Evolutionary conservation across 2,797 vertebrate genomes (phyloP).

Genomic region (Cottoperca gobio): DNA sequence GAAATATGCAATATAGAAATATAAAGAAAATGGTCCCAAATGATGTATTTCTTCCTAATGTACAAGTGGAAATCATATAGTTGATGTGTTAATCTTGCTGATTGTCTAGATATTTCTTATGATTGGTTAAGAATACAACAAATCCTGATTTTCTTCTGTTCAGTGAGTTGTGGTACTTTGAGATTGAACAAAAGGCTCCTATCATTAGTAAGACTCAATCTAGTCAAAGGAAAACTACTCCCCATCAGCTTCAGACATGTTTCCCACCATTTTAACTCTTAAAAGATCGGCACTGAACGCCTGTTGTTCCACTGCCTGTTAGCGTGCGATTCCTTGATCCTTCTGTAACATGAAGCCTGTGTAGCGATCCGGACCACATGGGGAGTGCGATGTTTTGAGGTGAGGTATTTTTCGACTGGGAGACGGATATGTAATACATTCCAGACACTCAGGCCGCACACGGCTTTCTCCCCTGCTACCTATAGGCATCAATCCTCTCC

Average conservation of each 20-base stretch:
- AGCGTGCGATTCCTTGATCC: constrained; percentile 81
- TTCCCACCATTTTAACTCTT: constrained; percentile 44
- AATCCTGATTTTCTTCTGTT: background rate
- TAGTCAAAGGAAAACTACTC: constrained; percentile 35
- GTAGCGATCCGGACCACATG: constrained; percentile 79
- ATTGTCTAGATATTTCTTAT: background rate
- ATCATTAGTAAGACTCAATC: background rate
- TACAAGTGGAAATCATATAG: background rate
- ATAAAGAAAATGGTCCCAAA: background rate
- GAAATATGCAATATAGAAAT: background rate
- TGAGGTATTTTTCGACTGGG: constrained; percentile 79
- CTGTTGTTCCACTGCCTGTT: constrained; percentile 65
- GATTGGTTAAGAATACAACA: background rate
- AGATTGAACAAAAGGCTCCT: background rate
- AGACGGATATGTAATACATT: constrained; percentile 83
- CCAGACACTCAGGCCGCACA: constrained; percentile 80
- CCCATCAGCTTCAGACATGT: constrained; percentile 35
- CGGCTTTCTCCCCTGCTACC: constrained; percentile 77
- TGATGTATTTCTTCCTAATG: background rate
- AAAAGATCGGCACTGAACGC: constrained; percentile 31
- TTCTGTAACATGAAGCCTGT: constrained; percentile 75
- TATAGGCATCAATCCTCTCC: constrained; percentile 86
- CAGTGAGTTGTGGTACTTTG: background rate
- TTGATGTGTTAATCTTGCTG: too few species aligned
- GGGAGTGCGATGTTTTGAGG: constrained; percentile 80